phyloP scores from a whole-genome alignment of 2,797 vertebrate genomes.

The Semotilus atromaculatus region DNA sequence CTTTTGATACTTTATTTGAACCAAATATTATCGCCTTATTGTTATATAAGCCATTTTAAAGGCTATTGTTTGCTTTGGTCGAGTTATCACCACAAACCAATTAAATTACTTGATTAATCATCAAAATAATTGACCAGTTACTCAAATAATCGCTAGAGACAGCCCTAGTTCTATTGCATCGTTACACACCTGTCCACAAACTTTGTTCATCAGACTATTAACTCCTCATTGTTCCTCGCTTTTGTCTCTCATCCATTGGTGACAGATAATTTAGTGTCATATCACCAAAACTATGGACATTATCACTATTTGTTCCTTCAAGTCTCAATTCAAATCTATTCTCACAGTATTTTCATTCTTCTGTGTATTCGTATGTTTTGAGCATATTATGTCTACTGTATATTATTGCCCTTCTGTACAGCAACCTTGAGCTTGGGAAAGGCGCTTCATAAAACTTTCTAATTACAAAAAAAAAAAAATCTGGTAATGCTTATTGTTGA shows the following conservation, averaged over 20 bases:
- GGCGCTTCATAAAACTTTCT: not conserved
- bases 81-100: too few relatives aligned
- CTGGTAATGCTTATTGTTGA: not conserved
- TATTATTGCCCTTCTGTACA: not conserved
- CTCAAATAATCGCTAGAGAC: too few relatives aligned
- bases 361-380: not conserved
- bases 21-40: too few relatives aligned
- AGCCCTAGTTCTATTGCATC: not conserved
- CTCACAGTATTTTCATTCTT: not conserved
- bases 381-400: not conserved
- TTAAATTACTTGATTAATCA: too few relatives aligned
- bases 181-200: not conserved
- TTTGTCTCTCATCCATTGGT: not conserved
- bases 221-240: not conserved
- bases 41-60: too few relatives aligned
- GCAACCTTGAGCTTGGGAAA: not conserved
- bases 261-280: not conserved
- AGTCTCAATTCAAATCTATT: not conserved
- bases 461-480: not conserved
- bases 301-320: not conserved
- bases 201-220: not conserved
- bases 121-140: too few relatives aligned
- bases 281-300: not conserved
- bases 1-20: too few relatives aligned
- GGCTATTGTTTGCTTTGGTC: too few relatives aligned